Evolutionary conservation across 1,140 invertebrate species (phyloP).

Genomic region (Schmidtea mediterranea): DNA sequence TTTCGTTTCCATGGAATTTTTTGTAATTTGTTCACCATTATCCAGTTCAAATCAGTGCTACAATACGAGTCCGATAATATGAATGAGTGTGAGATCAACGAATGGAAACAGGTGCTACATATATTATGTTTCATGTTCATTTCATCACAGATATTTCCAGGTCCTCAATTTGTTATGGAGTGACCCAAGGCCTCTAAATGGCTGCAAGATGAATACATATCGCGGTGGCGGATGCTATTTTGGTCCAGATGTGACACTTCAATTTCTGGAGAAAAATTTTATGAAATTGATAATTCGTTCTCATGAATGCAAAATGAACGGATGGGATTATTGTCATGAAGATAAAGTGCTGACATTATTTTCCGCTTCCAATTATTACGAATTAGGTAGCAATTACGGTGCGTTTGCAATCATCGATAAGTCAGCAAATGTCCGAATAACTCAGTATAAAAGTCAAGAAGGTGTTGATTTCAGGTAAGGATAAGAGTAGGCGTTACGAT

Average conservation of each 20-base stretch:
- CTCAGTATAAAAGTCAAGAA: no score
- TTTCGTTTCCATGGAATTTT: no score
- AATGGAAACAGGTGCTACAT: constrained; percentile 17
- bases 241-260: constrained; percentile 53
- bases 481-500: no score
- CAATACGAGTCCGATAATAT: neutral
- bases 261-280: constrained; percentile 44
- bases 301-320: constrained; percentile 67
- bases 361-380: constrained; percentile 75
- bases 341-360: constrained; percentile 63
- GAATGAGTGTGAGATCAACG: constrained; percentile 11
- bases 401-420: constrained; percentile 34
- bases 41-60: no score
- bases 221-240: constrained; percentile 66
- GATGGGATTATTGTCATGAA: constrained; percentile 55
- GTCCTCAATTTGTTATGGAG: constrained; percentile 68
- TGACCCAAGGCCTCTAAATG: constrained; percentile 41
- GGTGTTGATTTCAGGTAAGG: no score
- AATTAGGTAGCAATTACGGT: constrained; percentile 61
- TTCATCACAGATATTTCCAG: no score
- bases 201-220: constrained; percentile 49
- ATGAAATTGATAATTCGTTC: constrained; percentile 49
- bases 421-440: no score
- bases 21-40: no score
- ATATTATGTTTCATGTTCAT: no score